phyloP scores from a whole-genome alignment of 2,888 invertebrate species.

The Pristionchus fissidentatus region DNA sequence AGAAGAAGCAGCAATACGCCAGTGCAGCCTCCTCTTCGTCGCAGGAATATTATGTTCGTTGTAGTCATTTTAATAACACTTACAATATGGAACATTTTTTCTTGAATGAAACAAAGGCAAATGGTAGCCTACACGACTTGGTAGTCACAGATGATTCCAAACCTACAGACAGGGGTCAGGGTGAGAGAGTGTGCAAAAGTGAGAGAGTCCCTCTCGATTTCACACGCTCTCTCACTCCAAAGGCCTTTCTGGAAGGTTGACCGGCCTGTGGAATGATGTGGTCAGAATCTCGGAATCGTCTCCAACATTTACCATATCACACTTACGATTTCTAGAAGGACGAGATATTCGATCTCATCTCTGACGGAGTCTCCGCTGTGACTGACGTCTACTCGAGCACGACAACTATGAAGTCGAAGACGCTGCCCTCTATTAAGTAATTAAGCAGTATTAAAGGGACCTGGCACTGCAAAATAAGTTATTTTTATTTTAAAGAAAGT shows the following conservation, averaged over 20 bases:
- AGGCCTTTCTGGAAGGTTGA: no score
- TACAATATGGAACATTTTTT: not conserved
- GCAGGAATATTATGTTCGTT: conserved; percentile 22
- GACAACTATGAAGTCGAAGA: conserved; percentile 19
- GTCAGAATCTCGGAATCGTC: no score
- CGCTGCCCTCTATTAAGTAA: conserved; percentile 13
- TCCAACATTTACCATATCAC: not conserved
- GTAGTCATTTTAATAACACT: not conserved
- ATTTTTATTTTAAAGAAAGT: no score
- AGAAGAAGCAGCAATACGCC: conserved; percentile 24
- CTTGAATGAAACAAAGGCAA: not conserved
- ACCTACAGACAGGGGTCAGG: no score
- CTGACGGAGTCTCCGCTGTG: not conserved
- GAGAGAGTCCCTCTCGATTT: no score
- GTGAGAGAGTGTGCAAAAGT: no score
- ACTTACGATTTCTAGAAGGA: not conserved
- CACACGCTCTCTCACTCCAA: no score
- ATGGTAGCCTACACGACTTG: no score
- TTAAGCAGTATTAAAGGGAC: no score
- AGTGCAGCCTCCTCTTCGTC: not conserved
- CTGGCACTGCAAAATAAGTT: no score
- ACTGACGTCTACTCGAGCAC: not conserved
- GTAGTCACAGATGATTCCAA: no score
- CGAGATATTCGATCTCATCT: conserved; percentile 1
- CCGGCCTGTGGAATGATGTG: no score